A percentile compares a stretch with the other conserved stretches of the same genome.
phyloP scores from a whole-genome alignment of 1,140 invertebrate genomes.

The Lepidostoma basale region DNA sequence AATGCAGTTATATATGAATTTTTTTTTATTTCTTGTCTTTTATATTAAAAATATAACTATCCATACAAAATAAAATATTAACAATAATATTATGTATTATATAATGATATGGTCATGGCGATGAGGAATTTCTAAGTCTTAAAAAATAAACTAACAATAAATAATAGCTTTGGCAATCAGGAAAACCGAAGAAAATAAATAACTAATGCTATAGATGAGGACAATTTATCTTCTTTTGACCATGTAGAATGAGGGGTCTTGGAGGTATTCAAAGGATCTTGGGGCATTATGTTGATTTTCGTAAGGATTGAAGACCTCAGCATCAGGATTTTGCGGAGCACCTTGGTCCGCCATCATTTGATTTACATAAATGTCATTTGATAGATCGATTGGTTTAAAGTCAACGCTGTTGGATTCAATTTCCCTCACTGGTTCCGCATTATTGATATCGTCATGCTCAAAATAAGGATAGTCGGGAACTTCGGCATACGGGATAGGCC shows the following conservation, averaged over 20 bases:
- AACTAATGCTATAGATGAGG: slow-evolving; percentile 20
- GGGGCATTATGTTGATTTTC: not conserved
- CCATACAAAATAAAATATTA: slow-evolving; percentile 12
- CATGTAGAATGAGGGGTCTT: not conserved
- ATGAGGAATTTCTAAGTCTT: slow-evolving; percentile 10
- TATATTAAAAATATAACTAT: slow-evolving; percentile 13
- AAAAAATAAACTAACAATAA: slow-evolving; percentile 35
- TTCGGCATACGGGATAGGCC: not conserved
- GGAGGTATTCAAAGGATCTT: not conserved
- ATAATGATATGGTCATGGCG: slow-evolving; percentile 24
- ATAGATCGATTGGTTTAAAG: slow-evolving; percentile 47
- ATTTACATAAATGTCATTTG: slow-evolving; percentile 55
- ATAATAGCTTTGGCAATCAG: slow-evolving; percentile 36
- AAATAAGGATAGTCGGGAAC: not conserved
- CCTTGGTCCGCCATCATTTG: slow-evolving; percentile 47
- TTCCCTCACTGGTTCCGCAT: slow-evolving; percentile 13
- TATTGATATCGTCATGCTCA: slow-evolving; percentile 12
- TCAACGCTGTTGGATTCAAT: slow-evolving; percentile 39
- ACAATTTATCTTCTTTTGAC: not conserved
- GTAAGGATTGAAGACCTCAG: slow-evolving; percentile 49
- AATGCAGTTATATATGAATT: not conserved
- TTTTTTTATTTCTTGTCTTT: slow-evolving; percentile 9
- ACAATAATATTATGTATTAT: slow-evolving; percentile 12
- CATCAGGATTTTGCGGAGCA: slow-evolving; percentile 51
- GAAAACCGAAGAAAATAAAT: slow-evolving; percentile 17